These are phyloP conservation scores for Ceratitis capitata DNA, from an alignment of 1,140 invertebrate genomes.

Conservation along the genomic window DNA sequence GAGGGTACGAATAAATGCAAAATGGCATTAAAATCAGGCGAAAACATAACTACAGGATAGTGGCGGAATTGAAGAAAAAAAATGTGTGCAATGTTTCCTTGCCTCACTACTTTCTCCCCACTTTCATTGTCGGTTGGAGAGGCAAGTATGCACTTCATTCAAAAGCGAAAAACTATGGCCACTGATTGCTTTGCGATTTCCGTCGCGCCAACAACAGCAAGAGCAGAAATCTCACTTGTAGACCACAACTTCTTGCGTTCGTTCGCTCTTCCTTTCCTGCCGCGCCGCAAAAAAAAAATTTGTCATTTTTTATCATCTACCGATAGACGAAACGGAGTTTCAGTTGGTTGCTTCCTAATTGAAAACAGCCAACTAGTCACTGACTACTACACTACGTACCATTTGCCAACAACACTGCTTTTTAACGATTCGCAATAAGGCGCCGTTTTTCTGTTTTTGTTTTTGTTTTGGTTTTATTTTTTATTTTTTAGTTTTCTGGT, in stretches of 20 bases:
- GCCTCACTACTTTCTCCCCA: neutral
- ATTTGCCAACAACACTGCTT: neutral
- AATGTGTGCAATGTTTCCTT: neutral
- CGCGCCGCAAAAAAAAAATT: constrained; percentile 12
- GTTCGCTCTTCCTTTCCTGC: neutral
- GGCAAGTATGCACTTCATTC: neutral
- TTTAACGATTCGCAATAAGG: neutral
- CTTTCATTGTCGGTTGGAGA: no score
- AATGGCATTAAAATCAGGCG: constrained; percentile 11
- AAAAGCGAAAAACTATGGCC: neutral
- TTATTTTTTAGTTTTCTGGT: neutral
- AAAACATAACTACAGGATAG: neutral
- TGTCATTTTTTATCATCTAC: neutral
- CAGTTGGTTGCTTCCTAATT: constrained; percentile 30
- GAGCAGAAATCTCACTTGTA: neutral
- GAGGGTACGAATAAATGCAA: no score
- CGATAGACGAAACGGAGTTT: neutral
- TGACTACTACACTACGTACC: neutral
- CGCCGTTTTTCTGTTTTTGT: neutral
- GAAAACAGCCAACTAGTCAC: constrained; percentile 21
- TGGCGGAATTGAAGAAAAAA: neutral
- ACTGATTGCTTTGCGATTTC: constrained; percentile 14
- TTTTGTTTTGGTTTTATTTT: no score
- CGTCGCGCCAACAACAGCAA: no score
- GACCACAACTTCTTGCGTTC: neutral